These are phyloP conservation scores for Pachypanchax playfairii DNA, from an alignment of 2,113 vertebrate genomes.

Conservation along the genomic window DNA sequence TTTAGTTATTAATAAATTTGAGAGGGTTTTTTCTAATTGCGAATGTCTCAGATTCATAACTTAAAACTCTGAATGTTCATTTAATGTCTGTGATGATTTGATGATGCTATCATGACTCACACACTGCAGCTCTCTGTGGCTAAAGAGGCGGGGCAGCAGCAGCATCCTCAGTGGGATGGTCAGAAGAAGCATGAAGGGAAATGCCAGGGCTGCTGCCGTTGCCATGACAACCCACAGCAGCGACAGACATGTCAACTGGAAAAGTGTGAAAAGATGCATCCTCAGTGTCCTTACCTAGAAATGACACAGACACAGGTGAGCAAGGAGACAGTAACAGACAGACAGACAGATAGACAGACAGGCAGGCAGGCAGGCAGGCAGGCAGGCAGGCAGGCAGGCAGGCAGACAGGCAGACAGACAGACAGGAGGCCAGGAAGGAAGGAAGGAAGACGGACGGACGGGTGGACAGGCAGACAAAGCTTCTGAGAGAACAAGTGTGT, in stretches of 20 bases:
- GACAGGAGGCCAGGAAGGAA: too few species aligned
- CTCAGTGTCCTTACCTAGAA: slow-evolving; percentile 87
- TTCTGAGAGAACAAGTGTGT: too few species aligned
- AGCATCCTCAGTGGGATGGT: slow-evolving; percentile 91
- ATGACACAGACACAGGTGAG: neutral
- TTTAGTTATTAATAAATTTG: too few species aligned
- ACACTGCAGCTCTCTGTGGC: slow-evolving; percentile 87
- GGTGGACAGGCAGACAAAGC: too few species aligned
- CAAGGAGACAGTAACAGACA: neutral
- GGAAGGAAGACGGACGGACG: too few species aligned
- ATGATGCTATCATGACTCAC: slow-evolving; percentile 76
- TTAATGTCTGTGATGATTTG: neutral
- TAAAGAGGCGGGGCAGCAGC: slow-evolving; percentile 89
- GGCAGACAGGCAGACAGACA: too few species aligned
- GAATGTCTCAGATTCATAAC: too few species aligned
- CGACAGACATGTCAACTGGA: slow-evolving; percentile 89
- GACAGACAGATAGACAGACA: neutral
- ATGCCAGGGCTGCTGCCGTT: slow-evolving; percentile 88
- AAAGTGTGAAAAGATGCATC: slow-evolving; percentile 91
- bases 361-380: too few species aligned
- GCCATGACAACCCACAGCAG: slow-evolving; percentile 95
- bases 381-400: too few species aligned
- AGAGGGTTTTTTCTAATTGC: too few species aligned
- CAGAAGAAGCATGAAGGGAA: slow-evolving; percentile 94
- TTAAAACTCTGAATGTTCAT: too few species aligned